Evolutionary conservation across 2,797 vertebrate species (phyloP).

Genomic region (Lutjanus argentimaculatus): DNA sequence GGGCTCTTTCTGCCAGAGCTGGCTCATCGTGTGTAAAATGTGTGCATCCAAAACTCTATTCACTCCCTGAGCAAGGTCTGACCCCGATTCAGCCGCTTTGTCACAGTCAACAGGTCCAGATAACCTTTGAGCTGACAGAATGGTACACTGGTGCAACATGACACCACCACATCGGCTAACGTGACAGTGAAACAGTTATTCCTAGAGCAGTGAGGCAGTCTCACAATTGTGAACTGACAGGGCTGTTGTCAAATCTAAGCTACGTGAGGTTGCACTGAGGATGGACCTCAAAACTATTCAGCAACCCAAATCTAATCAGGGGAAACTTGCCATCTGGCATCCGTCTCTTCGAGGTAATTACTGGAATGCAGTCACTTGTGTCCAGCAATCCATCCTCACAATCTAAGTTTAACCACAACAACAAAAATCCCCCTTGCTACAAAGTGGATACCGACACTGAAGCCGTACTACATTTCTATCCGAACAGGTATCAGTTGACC

Average conservation of each 20-base stretch:
- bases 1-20: constrained; percentile 18
- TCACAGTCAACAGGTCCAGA: constrained; percentile 71
- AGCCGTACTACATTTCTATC: constrained; percentile 30
- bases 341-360: constrained; percentile 59
- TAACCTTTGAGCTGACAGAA: constrained; percentile 76
- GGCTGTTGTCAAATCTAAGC: constrained; percentile 48
- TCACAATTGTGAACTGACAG: constrained; percentile 32
- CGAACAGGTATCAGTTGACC: constrained; percentile 44
- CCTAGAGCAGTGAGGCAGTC: constrained; percentile 32
- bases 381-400: constrained; percentile 44
- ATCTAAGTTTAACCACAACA: constrained; percentile 41
- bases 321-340: constrained; percentile 63
- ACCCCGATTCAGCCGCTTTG: constrained; percentile 57
- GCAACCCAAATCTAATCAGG: constrained; percentile 43
- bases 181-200: constrained; percentile 62
- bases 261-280: constrained; percentile 25
- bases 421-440: not conserved
- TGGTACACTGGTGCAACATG: constrained; percentile 69
- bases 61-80: constrained; percentile 21
- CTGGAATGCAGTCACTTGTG: constrained; percentile 57
- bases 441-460: constrained; percentile 29
- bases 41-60: constrained; percentile 35
- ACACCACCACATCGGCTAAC: constrained; percentile 52
- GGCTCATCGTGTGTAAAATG: constrained; percentile 12
- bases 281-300: constrained; percentile 50